phyloP scores from a whole-genome alignment of 2,113 vertebrate species.

The Scomber scombrus region DNA sequence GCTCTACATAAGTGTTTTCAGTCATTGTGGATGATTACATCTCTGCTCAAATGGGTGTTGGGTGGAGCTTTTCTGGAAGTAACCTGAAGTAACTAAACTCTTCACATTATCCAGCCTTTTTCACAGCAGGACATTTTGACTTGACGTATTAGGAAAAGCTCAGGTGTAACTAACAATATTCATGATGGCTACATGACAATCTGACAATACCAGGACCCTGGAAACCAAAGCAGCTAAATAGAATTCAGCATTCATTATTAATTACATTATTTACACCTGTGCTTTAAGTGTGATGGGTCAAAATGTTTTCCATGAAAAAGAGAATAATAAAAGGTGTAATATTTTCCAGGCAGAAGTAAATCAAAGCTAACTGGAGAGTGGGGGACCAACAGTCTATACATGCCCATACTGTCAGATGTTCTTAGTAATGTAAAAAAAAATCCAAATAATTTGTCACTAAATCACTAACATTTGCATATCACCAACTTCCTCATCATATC shows the following conservation, averaged over 20 bases:
- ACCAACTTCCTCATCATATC: not conserved
- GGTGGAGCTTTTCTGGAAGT: not conserved
- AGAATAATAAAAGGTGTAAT: not conserved
- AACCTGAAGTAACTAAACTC: not conserved
- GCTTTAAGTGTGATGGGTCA: not conserved
- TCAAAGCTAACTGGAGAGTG: no score
- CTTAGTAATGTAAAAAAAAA: not conserved
- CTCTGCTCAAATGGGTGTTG: not conserved
- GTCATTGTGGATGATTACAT: not conserved
- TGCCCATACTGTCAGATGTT: not conserved
- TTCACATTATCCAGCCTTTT: not conserved
- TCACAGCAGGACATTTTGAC: not conserved
- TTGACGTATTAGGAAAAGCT: not conserved
- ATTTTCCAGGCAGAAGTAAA: not conserved
- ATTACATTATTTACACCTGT: not conserved
- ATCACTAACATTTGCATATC: not conserved
- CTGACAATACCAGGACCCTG: not conserved
- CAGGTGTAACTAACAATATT: constrained; percentile 17
- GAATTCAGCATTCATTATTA: not conserved
- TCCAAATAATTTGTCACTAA: not conserved
- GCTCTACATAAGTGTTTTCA: not conserved
- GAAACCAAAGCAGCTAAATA: not conserved
- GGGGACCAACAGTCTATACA: not conserved
- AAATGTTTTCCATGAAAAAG: not conserved
- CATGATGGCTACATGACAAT: constrained; percentile 1